A percentile compares a stretch with the other conserved stretches of the same genome.
Conservation (phyloP, 2,797 vertebrate genomes). For the Melanotaenia boesemani region DNA sequence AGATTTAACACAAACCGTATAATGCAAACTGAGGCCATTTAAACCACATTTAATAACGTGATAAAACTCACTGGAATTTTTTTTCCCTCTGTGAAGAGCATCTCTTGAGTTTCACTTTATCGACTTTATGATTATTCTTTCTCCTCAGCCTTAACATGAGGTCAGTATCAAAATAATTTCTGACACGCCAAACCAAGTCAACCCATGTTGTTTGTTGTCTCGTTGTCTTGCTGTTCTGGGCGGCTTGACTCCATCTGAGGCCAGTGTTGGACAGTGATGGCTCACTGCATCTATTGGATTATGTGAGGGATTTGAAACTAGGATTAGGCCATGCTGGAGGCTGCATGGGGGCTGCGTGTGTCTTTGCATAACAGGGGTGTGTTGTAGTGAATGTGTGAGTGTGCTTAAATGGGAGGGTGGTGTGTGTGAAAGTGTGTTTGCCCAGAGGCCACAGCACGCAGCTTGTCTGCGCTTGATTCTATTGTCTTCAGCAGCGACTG, state of each 20-base stretch:
- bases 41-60: neutral
- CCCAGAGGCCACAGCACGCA: constrained; percentile 20
- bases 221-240: constrained; percentile 38
- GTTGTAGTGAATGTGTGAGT: constrained; percentile 24
- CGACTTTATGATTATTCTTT: constrained; percentile 21
- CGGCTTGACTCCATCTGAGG: constrained; percentile 58
- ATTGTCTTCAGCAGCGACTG: constrained; percentile 45
- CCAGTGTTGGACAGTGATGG: constrained; percentile 82
- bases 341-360: constrained; percentile 75
- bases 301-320: constrained; percentile 90
- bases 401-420: constrained; percentile 16
- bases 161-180: constrained; percentile 42
- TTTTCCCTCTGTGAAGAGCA: neutral
- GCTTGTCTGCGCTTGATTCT: constrained; percentile 31
- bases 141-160: constrained; percentile 29
- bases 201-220: constrained; percentile 54
- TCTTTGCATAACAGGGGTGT: constrained; percentile 44
- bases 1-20: neutral
- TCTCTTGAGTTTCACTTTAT: constrained; percentile 19
- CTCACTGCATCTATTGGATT: constrained; percentile 91
- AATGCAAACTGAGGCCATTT: neutral
- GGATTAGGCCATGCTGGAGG: constrained; percentile 87
- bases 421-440: constrained; percentile 57
- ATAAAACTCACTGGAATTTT: neutral
- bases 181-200: constrained; percentile 54